phyloP scores from a whole-genome alignment of 64 coral and sea anemone genomes.

The Montipora capricornis region DNA sequence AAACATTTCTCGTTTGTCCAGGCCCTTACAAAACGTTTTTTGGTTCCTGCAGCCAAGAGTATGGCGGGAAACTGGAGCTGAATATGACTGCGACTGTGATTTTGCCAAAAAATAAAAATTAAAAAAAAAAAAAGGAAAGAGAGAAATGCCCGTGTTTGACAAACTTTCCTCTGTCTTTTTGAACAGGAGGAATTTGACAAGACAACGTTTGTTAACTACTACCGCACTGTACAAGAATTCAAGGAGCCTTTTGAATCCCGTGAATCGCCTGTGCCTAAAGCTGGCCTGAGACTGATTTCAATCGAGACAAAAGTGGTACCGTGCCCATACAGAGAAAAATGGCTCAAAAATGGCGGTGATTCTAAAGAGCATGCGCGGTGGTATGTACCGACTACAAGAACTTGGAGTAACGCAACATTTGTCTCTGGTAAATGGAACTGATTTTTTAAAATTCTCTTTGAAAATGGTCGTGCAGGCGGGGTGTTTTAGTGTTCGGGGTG shows the following conservation, averaged over 20 bases:
- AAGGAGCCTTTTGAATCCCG: conserved; percentile 66
- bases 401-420: conserved; percentile 73
- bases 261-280: conserved; percentile 62
- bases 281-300: conserved; percentile 76
- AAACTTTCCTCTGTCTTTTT: neutral
- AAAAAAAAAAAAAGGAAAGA: no score
- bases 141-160: neutral
- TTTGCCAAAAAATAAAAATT: no score
- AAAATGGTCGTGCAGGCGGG: no score
- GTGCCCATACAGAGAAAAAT: conserved; percentile 76
- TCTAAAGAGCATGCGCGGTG: conserved; percentile 58
- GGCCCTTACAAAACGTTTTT: no score
- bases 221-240: conserved; percentile 80
- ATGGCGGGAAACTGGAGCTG: no score
- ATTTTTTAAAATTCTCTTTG: neutral
- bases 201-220: conserved; percentile 84
- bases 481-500: no score
- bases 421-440: conserved; percentile 44
- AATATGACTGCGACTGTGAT: no score
- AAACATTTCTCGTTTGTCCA: no score
- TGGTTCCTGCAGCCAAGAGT: no score
- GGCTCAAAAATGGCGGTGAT: conserved; percentile 80
- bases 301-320: conserved; percentile 74
- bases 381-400: conserved; percentile 52
- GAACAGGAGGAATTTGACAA: conserved; percentile 76